phyloP scores from a whole-genome alignment of 2,888 invertebrate genomes.

The Nycteola revayana region DNA sequence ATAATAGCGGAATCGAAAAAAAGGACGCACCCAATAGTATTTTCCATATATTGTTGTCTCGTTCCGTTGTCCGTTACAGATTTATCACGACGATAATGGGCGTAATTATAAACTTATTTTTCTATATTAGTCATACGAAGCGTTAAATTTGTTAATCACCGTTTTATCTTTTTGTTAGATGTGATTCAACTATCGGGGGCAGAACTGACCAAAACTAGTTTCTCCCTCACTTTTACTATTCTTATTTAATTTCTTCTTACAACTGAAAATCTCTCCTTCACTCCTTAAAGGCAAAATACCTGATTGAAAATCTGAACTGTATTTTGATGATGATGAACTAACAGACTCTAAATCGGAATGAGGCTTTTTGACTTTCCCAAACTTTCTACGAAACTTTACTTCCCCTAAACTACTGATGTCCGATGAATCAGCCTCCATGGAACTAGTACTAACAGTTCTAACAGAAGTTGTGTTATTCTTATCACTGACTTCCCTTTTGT shows the following conservation, averaged over 20 bases:
- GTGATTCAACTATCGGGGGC: too few species aligned
- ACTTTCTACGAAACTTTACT: conserved; percentile 50
- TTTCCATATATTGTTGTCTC: too few species aligned
- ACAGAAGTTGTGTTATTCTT: conserved; percentile 27
- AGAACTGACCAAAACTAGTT: conserved; percentile 45
- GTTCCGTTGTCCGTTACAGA: too few species aligned
- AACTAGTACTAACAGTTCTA: conserved; percentile 54
- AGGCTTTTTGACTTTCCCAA: conserved; percentile 37
- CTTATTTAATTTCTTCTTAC: conserved; percentile 34
- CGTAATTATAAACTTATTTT: too few species aligned
- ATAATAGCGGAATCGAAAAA: too few species aligned
- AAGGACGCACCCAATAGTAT: too few species aligned
- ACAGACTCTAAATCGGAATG: conserved; percentile 54
- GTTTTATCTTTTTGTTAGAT: too few species aligned
- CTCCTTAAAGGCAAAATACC: conserved; percentile 59
- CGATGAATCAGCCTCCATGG: conserved; percentile 64
- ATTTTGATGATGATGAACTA: conserved; percentile 48
- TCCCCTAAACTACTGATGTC: conserved; percentile 75
- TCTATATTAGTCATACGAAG: too few species aligned
- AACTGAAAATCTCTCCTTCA: conserved; percentile 61
- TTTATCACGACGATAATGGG: too few species aligned
- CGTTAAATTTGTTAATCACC: too few species aligned
- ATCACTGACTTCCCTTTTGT: conserved; percentile 9
- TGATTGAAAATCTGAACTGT: conserved; percentile 49
- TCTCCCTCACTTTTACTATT: conserved; percentile 55